A percentile compares a stretch with the other conserved stretches of the same genome.
phyloP scores from a whole-genome alignment of 2,113 vertebrate genomes.

The Clarias batrachus region DNA sequence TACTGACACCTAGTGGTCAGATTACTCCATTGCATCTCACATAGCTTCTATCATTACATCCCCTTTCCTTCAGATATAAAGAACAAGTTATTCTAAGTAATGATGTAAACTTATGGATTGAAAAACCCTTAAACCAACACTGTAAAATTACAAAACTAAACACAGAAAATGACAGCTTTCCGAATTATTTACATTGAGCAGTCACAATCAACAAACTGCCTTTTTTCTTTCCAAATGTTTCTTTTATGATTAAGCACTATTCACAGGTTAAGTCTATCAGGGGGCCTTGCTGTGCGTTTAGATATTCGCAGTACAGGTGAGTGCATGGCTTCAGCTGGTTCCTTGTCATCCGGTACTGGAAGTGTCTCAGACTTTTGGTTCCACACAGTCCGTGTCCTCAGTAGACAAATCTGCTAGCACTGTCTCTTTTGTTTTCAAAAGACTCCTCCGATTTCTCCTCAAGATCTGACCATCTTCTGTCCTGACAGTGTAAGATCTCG shows the following conservation, averaged over 20 bases:
- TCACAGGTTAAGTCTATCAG: conserved; percentile 6
- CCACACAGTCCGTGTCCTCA: neutral
- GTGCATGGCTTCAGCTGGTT: neutral
- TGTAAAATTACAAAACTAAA: neutral
- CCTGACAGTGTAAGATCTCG: conserved; percentile 20
- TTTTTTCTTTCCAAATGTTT: neutral
- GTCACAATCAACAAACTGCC: neutral
- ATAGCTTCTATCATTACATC: neutral
- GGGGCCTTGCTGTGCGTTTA: neutral
- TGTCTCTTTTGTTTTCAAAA: conserved; percentile 33
- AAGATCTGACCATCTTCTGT: conserved; percentile 22
- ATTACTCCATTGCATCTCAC: no score
- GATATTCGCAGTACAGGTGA: conserved; percentile 23
- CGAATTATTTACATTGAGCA: neutral
- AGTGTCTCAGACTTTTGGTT: neutral
- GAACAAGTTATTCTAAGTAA: neutral
- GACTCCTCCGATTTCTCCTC: conserved; percentile 23
- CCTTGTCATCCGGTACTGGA: neutral
- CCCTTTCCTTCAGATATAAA: neutral
- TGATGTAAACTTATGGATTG: neutral
- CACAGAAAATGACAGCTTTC: neutral
- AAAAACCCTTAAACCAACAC: neutral
- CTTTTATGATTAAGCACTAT: neutral
- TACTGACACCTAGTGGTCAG: no score
- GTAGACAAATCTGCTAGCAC: neutral